Base-by-base conservation (phyloP, 2,797 vertebrate species). In the Iguana delicatissima region DNA sequence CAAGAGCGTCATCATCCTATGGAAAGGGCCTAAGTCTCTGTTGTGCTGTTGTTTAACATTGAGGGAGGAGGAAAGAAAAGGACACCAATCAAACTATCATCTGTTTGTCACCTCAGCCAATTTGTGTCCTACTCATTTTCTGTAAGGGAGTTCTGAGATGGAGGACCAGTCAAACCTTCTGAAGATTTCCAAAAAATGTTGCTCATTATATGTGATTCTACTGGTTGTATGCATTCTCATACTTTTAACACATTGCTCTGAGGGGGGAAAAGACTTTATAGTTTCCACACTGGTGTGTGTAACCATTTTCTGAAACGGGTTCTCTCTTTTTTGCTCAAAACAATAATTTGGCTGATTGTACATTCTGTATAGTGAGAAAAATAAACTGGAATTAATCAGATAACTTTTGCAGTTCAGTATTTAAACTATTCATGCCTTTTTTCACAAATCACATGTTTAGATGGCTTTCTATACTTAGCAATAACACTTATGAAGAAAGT, bases 381-480 rank as follows among this genome's bases (percentile, higher is more conserved):
- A 76, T 46, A n/a, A 89, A 42, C 35, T 77, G 80, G 69, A 84
- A 46, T 84, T 55, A 84, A 77, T 83, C 72, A 87, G 42, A 90
- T 59, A 38, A 67, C 77, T 76, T 81, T 67, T 90, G 55, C 57
- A 83, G 80, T 38, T 90, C 69, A 55, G 85, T 83, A 74, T 86
- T 87, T 86, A 83, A 87, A 77, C 57, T 67, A 83, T 76, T 90
- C 85, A 90, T 87, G 73, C 26, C 77, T 76, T 67, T 50, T 38
- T 86, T 83, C 85, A 77, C 64, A 90, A 67, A 69, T 90, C 85
- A 87, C 85, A 84, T 64, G 42, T 83, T 87, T 76, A 77, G 80
- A 87, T 77, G n/a, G 46, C 55, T 87, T 87, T 72, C 85, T 83
- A 87, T 73, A 87, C 80, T 87, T 83, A 77, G 80, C 72, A 90